These are phyloP conservation scores for Drosophila infuscata DNA, from an alignment of 2,888 invertebrate genomes.

Conservation along the genomic window DNA sequence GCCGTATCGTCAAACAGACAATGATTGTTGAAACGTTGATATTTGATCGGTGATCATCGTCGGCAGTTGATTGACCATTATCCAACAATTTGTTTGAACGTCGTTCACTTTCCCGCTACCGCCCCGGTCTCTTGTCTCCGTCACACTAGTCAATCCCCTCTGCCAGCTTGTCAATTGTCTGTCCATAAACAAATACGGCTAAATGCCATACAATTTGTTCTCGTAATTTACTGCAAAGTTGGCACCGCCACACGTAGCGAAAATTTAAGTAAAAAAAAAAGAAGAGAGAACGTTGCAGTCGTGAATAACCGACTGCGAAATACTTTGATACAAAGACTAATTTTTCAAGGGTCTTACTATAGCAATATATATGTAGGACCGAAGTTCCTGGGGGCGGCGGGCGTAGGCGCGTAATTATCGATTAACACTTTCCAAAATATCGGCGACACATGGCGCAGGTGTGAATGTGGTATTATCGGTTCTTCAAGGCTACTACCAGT, in stretches of 20 bases:
- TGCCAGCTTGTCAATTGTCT: slow-evolving; percentile 62
- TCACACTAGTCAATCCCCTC: neutral
- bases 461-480: too few species aligned
- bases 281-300: neutral
- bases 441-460: too few species aligned
- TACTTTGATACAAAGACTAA: neutral
- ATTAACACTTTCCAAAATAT: too few species aligned
- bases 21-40: slow-evolving; percentile 32
- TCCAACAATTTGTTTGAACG: slow-evolving; percentile 64
- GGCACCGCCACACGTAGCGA: slow-evolving; percentile 35
- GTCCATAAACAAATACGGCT: slow-evolving; percentile 56
- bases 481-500: too few species aligned
- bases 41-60: slow-evolving; percentile 45
- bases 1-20: slow-evolving; percentile 18
- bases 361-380: too few species aligned
- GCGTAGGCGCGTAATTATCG: too few species aligned
- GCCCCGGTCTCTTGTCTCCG: neutral
- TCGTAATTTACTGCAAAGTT: slow-evolving; percentile 48
- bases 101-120: neutral
- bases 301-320: neutral
- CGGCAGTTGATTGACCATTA: slow-evolving; percentile 69
- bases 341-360: too few species aligned
- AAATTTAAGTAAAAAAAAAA: neutral
- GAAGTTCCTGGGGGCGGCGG: too few species aligned
- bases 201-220: slow-evolving; percentile 52